Evolutionary conservation across 1,140 invertebrate genomes (phyloP).

Genomic region (Neomicropteryx cornuta): DNA sequence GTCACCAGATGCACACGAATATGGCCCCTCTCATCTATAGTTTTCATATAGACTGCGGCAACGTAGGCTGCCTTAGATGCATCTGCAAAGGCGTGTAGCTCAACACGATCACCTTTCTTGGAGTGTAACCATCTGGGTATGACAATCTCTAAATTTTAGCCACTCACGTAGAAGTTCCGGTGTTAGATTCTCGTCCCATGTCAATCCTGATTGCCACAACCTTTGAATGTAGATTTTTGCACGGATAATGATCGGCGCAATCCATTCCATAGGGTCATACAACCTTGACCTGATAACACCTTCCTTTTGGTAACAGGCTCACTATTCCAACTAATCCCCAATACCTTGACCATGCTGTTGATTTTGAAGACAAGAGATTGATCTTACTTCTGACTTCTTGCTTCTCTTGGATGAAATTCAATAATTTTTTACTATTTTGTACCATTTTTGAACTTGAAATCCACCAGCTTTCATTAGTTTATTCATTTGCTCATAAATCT

Average conservation of each 20-base stretch:
- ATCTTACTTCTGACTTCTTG: slow-evolving; percentile 7
- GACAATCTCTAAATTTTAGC: slow-evolving; percentile 11
- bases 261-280: slow-evolving; percentile 25
- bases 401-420: slow-evolving; percentile 6
- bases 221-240: slow-evolving; percentile 29
- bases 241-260: slow-evolving; percentile 23
- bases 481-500: slow-evolving; percentile 13
- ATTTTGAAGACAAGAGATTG: slow-evolving; percentile 5
- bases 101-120: background rate
- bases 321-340: slow-evolving; percentile 8
- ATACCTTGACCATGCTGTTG: background rate
- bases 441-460: slow-evolving; percentile 20
- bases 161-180: slow-evolving; percentile 11
- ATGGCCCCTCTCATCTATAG: no score
- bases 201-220: slow-evolving; percentile 20
- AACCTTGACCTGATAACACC: slow-evolving; percentile 19
- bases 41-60: no score
- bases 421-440: slow-evolving; percentile 9
- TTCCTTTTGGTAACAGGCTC: slow-evolving; percentile 16
- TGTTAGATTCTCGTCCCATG: slow-evolving; percentile 22
- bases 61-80: slow-evolving; percentile 15
- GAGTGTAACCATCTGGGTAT: slow-evolving; percentile 14
- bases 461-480: slow-evolving; percentile 15
- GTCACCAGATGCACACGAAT: no score
- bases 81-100: slow-evolving; percentile 17